phyloP scores from a whole-genome alignment of 2,888 invertebrate species.

The Xylocampa areola region DNA sequence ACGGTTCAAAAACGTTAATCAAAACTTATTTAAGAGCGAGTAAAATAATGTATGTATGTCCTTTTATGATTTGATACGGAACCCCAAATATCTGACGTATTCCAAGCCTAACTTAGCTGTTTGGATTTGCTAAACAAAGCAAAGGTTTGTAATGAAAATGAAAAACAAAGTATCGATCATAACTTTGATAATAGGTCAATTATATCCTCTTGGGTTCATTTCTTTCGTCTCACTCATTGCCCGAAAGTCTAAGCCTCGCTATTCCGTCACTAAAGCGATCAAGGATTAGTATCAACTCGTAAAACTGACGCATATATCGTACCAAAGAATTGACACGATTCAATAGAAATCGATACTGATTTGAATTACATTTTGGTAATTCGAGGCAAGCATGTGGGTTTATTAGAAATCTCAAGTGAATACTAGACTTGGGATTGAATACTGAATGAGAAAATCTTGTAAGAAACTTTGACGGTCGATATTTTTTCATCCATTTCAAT shows the following conservation, averaged over 20 bases:
- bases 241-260: slow-evolving; percentile 3
- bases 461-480: slow-evolving; percentile 1
- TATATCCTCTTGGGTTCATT: slow-evolving; percentile 5
- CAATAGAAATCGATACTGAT: slow-evolving; percentile 35
- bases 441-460: too few species aligned
- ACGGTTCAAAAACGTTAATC: too few species aligned
- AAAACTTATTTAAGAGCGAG: too few species aligned
- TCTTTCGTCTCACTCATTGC: neutral
- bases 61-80: too few species aligned
- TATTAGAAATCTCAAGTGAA: slow-evolving; percentile 12
- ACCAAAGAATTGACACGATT: slow-evolving; percentile 18
- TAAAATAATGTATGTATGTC: too few species aligned
- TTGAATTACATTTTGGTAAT: slow-evolving; percentile 45
- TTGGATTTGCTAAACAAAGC: too few species aligned
- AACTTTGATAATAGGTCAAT: slow-evolving; percentile 13
- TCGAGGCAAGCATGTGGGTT: slow-evolving; percentile 28
- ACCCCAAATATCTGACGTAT: too few species aligned
- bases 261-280: slow-evolving; percentile 8
- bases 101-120: too few species aligned
- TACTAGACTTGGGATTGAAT: slow-evolving; percentile 17
- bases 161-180: slow-evolving; percentile 1
- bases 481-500: neutral
- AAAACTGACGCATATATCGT: slow-evolving; percentile 17
- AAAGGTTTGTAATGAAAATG: neutral
- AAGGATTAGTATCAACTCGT: slow-evolving; percentile 31